Evolutionary conservation across 2,113 vertebrate genomes (phyloP).

Genomic region (Lepus timidus): DNA sequence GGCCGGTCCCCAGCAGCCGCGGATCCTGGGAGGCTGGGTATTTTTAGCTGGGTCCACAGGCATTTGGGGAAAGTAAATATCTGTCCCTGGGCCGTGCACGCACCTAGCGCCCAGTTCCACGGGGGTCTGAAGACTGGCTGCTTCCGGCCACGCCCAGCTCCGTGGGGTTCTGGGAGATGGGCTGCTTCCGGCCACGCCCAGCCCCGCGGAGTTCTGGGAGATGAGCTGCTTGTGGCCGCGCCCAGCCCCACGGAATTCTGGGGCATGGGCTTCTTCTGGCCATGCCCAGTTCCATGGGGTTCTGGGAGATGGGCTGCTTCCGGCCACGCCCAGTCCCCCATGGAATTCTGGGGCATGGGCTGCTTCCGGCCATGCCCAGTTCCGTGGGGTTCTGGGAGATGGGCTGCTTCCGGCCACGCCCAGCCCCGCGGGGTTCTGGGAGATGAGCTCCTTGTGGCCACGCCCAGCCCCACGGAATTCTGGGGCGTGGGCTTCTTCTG

Average conservation of each 20-base stretch:
- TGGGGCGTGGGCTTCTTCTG: too few species aligned
- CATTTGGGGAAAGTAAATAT: background rate
- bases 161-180: background rate
- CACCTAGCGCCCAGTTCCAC: background rate
- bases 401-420: too few species aligned
- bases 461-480: background rate
- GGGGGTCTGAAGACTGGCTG: too few species aligned
- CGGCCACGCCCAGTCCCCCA: too few species aligned
- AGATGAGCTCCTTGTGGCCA: background rate
- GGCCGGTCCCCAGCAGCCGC: constrained; percentile 6
- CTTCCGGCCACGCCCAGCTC: background rate
- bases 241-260: too few species aligned
- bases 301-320: background rate
- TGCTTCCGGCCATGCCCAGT: too few species aligned
- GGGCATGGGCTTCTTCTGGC: too few species aligned
- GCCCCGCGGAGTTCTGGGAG: background rate
- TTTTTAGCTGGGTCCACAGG: background rate
- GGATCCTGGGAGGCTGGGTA: background rate
- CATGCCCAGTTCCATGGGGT: background rate
- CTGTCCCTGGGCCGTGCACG: background rate
- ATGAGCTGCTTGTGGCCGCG: too few species aligned
- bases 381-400: too few species aligned
- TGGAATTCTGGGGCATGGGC: too few species aligned
- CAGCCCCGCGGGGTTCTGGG: too few species aligned
- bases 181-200: too few species aligned